Percentiles rank a stretch among this genome's conserved stretches.
These are phyloP conservation scores for Phalacrocorax pelagicus DNA, from an alignment of 2,113 vertebrate species.

Conservation along the genomic window DNA sequence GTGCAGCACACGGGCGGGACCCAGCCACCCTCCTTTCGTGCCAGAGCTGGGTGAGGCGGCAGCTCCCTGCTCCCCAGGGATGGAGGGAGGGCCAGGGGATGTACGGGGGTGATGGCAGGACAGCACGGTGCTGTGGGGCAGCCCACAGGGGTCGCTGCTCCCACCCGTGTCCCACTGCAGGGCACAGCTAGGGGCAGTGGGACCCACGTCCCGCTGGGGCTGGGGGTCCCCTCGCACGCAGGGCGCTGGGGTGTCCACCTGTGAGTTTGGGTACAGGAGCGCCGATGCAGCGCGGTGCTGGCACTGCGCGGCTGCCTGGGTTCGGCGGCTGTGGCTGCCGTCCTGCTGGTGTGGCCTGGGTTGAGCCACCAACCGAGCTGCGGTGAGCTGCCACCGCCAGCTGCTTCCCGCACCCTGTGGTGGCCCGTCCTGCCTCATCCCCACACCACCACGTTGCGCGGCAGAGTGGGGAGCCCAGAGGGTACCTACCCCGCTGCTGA, in stretches of 20 bases:
- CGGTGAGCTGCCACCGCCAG: not conserved
- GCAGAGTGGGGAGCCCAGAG: too few species aligned
- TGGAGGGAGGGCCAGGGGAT: not conserved
- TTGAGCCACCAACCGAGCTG: not conserved
- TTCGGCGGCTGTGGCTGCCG: fast-evolving
- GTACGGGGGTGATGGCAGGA: fast-evolving
- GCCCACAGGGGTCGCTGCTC: not conserved
- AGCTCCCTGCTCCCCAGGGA: not conserved
- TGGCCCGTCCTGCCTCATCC: not conserved
- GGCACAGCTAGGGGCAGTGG: fast-evolving
- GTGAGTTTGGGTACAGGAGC: too few species aligned
- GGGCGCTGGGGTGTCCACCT: not conserved
- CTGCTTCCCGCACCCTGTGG: fast-evolving
- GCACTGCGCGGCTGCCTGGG: fast-evolving
- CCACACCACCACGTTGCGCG: not conserved
- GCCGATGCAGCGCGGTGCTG: fast-evolving
- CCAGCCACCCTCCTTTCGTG: not conserved
- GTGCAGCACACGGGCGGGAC: not conserved
- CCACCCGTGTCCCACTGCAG: fast-evolving
- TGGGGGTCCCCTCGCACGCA: not conserved
- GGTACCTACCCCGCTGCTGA: too few species aligned
- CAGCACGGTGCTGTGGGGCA: fast-evolving
- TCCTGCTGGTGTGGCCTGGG: fast-evolving
- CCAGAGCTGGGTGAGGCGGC: not conserved
- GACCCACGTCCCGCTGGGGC: fast-evolving